A percentile compares a stretch with the other conserved stretches of the same genome.
Evolutionary conservation across 1,140 invertebrate species (phyloP).

Genomic region (Temnothorax nylanderi): DNA sequence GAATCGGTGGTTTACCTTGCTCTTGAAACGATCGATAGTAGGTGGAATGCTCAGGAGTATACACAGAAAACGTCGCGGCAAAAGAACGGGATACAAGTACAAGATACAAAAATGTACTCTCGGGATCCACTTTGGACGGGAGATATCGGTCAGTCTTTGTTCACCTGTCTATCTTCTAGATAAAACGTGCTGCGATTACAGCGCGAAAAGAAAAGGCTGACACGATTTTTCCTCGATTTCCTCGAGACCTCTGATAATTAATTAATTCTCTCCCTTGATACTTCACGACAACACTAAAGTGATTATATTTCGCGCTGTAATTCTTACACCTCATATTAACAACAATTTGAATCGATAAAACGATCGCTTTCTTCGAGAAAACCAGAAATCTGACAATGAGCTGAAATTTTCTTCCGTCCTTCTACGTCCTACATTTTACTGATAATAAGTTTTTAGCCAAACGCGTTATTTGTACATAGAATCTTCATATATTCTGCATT

Average conservation of each 20-base stretch:
- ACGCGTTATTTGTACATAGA: neutral
- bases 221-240: neutral
- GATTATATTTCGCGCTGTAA: neutral
- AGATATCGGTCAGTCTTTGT: slow-evolving; percentile 56
- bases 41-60: neutral
- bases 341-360: neutral
- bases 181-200: slow-evolving; percentile 47
- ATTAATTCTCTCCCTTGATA: neutral
- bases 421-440: neutral
- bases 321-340: neutral
- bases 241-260: neutral
- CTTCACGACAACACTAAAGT: neutral
- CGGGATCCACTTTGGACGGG: slow-evolving; percentile 29
- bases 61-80: slow-evolving; percentile 14
- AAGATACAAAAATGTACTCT: slow-evolving; percentile 50
- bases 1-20: neutral
- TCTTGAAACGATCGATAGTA: slow-evolving; percentile 36
- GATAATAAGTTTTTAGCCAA: neutral
- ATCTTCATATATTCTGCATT: neutral
- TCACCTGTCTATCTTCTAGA: slow-evolving; percentile 39
- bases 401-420: neutral
- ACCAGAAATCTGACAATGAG: neutral
- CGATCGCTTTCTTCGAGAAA: neutral
- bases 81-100: slow-evolving; percentile 1
- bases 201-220: neutral